phyloP scores from a whole-genome alignment of 2,888 invertebrate species.

The Liposcelis brunnea region DNA sequence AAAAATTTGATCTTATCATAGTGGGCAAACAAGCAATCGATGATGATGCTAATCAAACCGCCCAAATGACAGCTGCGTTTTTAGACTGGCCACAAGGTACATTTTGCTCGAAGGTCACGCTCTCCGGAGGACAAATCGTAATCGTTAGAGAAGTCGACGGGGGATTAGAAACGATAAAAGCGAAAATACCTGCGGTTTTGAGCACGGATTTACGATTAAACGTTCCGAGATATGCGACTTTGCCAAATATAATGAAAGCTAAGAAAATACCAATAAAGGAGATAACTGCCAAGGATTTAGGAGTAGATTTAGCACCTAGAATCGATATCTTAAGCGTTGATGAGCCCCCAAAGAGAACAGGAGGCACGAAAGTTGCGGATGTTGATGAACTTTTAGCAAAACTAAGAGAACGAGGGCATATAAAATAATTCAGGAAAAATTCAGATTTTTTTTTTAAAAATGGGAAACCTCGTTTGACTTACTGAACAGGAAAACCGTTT shows the following conservation, averaged over 20 bases:
- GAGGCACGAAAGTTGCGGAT: constrained; percentile 75
- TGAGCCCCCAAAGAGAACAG: constrained; percentile 88
- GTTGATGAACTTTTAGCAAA: constrained; percentile 81
- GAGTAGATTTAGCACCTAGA: constrained; percentile 68
- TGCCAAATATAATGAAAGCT: constrained; percentile 99
- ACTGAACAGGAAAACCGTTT: too few relatives aligned
- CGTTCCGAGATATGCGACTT: constrained; percentile 95
- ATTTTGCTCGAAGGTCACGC: constrained; percentile 31
- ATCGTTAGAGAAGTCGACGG: constrained; percentile 90
- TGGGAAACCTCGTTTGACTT: too few relatives aligned
- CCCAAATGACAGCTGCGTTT: constrained; percentile 92
- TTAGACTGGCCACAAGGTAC: constrained; percentile 96
- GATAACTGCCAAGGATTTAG: constrained; percentile 73
- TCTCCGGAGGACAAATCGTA: constrained; percentile 53
- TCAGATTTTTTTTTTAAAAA: too few relatives aligned
- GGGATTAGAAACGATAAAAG: constrained; percentile 82
- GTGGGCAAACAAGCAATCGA: constrained; percentile 97
- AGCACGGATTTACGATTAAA: constrained; percentile 94
- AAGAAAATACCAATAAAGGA: constrained; percentile 97
- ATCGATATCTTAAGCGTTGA: constrained; percentile 79
- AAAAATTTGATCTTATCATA: constrained; percentile 83
- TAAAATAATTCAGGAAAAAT: constrained; percentile 28
- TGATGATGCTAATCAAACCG: constrained; percentile 97
- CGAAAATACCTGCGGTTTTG: constrained; percentile 86
- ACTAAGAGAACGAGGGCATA: constrained; percentile 71